Percentiles rank a stretch among this genome's conserved stretches.
These are phyloP conservation scores for Oegoconia quadripuncta DNA, from an alignment of 2,888 invertebrate genomes.

Conservation along the genomic window DNA sequence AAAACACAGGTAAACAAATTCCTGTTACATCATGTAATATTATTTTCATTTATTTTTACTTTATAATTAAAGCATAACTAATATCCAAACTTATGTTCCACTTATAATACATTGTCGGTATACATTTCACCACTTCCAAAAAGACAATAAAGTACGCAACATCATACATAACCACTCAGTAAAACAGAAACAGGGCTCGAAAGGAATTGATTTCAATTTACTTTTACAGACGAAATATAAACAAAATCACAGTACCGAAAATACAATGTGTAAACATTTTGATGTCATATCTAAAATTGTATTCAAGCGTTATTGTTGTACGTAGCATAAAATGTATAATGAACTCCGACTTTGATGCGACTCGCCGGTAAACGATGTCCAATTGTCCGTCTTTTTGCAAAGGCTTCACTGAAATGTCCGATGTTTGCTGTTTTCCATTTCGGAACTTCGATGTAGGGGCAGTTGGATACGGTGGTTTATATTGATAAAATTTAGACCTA, in stretches of 20 bases:
- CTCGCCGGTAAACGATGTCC: slow-evolving; percentile 14
- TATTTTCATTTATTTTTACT: no score
- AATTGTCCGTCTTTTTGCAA: slow-evolving; percentile 14
- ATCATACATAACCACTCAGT: no score
- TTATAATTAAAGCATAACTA: no score
- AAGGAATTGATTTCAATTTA: neutral
- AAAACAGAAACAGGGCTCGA: no score
- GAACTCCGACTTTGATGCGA: slow-evolving; percentile 30
- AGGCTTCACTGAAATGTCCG: slow-evolving; percentile 25
- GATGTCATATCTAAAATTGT: slow-evolving; percentile 25
- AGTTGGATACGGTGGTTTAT: no score
- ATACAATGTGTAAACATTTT: slow-evolving; percentile 5
- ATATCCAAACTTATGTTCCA: no score
- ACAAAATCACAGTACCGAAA: slow-evolving; percentile 4
- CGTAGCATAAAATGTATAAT: slow-evolving; percentile 34
- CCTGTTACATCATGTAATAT: no score
- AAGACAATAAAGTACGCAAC: no score
- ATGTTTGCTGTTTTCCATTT: slow-evolving; percentile 20
- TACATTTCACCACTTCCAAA: no score
- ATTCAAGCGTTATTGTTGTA: slow-evolving; percentile 20
- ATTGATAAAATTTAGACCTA: no score
- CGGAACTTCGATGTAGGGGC: neutral
- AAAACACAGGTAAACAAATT: no score
- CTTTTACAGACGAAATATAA: neutral
- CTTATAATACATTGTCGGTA: no score